phyloP scores from a whole-genome alignment of 2,113 vertebrate species.

The Hemibagrus wyckioides region DNA sequence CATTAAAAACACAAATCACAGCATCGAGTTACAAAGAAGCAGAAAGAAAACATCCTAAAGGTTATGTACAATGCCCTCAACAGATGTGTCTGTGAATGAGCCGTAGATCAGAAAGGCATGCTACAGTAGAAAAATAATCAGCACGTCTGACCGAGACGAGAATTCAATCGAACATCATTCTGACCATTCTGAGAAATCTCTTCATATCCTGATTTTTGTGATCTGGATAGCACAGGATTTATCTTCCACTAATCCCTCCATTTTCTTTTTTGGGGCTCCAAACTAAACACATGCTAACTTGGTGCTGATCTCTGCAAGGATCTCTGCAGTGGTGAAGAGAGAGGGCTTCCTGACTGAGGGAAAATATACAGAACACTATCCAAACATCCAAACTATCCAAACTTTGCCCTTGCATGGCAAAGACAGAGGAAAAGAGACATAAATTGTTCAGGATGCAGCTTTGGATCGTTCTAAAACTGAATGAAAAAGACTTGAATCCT shows the following conservation, averaged over 20 bases:
- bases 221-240: constrained; percentile 13
- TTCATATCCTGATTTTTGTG: neutral
- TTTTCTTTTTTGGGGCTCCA: constrained; percentile 37
- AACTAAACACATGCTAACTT: constrained; percentile 51
- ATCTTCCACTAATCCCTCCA: constrained; percentile 25
- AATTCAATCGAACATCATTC: neutral
- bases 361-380: constrained; percentile 44
- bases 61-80: neutral
- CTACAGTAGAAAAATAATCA: neutral
- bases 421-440: neutral
- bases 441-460: neutral
- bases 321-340: constrained; percentile 30
- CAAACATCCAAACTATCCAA: constrained; percentile 36
- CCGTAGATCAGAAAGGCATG: neutral
- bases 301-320: constrained; percentile 19
- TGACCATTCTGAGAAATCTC: neutral
- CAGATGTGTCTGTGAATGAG: neutral
- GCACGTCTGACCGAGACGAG: neutral
- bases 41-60: neutral
- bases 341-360: constrained; percentile 36
- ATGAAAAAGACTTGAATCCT: neutral
- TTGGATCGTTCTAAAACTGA: neutral
- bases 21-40: neutral
- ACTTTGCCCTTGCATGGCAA: neutral
- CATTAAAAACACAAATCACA: neutral